Evolutionary conservation across 2,888 invertebrate genomes (phyloP), one percentile per base, ranked within the genome.

Genomic region (Cybosia mesomella): DNA sequence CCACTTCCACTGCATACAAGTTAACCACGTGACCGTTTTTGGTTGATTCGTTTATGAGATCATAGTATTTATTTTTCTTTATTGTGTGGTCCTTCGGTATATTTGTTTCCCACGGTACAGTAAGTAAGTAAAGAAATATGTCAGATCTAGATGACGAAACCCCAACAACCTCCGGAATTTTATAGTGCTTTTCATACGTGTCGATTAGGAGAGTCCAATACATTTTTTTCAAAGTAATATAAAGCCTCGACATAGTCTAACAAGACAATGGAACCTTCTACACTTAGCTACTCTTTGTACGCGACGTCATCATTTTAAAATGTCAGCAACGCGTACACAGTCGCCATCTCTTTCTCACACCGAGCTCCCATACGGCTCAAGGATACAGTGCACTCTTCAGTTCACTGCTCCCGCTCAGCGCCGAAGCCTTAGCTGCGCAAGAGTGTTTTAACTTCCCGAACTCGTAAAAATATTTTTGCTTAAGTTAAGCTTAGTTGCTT

Each of bases 371-470:
- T 85, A 89, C 89, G 82, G 86, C 86, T 91, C 93, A 93, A 94
- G 94, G 92, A 93, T 93, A 88, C 86, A 83, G 89, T 88, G 89
- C 90, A 86, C 89, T 91, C 89, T 85, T 90, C 90, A 91, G 94
- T 94, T 94, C 93, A 93, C 87, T 93, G 93, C 89, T 90, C 93
- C 88, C 91, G 81, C 81, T 84, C 78, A 79, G 77, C 75, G 85
- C 77, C 82, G 89, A 91, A 91, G 90, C 90, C 91, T 90, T 87
- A 86, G 71, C 70, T 78, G 77, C 74, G 70, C 80, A 77, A 67
- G 76, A 79, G 77, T 78, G 70, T 77, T 74, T 79, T 80, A 54
- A 72, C 71, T 76, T 71, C 73, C 73, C 75, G 72, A 76, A 78
- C 64, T 77, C 67, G 65, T 73, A 70, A 64, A 77, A 71, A 73